Evolutionary conservation across 2,113 vertebrate species (phyloP), one percentile per base, ranked within the genome.

Genomic region (Seriola quinqueradiata): DNA sequence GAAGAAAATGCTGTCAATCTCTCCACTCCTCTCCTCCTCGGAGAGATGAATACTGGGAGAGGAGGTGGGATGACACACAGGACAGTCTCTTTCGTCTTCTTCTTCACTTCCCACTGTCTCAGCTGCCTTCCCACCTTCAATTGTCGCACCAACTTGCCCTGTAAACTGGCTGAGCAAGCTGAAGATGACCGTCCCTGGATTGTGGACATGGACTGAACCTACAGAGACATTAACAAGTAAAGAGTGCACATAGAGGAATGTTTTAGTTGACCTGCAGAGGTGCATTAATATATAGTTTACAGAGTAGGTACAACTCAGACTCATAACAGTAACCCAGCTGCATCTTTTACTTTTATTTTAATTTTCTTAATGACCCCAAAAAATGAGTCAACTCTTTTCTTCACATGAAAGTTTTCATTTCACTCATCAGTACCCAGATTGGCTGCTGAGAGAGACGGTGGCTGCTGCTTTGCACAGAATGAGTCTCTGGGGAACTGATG

Each of bases 141-240:
- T 50, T 1, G 75, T 89, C 0, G 58, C 50, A 4, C 84, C 90
- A 13, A 90, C 88, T 48, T 89, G 88, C 11, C 89, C 90, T 7
- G 91, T 90, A 58, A 96, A 91, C 3, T 95, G 93, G 76, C 91
- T 95, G 64, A 95, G 93, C 69, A 95, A 81, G 82, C 94, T 95
- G 67, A 96, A 91, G 84, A 96, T 92, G 52, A 95, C 94, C 0
- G 94, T 95, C 23, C 93, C 90, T 1, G 94, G 89, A 34, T 94
- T 93, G 74, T 96, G 91, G 61, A 96, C 93, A 28, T 96, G 91
- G 50, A 96, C 92, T 8, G 94, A 92, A 69, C 94, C 95, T 95
- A 50, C 50, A 75, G 67, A 70, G 67, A 70, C 16, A 19, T 25
- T 6, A 77, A 70, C 38, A 72, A 42, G 5, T 17, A 55, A 40